A percentile compares a stretch with the other conserved stretches of the same genome.
These are phyloP conservation scores for Castor canadensis DNA, from an alignment of 2,113 vertebrate genomes.

Conservation along the genomic window DNA sequence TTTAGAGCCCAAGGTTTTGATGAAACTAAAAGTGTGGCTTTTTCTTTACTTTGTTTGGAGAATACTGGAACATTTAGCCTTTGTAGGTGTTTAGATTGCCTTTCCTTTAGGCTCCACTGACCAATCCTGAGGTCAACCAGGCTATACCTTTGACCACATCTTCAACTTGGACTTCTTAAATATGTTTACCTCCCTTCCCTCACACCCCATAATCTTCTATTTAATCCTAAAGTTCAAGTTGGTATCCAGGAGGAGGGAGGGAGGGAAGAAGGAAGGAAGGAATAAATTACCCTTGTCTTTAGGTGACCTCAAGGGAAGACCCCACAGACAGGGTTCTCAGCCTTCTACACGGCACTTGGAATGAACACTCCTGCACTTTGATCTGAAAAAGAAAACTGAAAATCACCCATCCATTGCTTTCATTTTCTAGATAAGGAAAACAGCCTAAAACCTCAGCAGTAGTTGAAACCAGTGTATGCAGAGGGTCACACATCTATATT, in stretches of 20 bases:
- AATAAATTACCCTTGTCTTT: neutral
- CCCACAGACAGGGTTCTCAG: neutral
- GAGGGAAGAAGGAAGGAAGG: too few relatives aligned
- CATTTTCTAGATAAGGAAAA: neutral
- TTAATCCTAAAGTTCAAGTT: too few relatives aligned
- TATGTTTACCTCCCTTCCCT: too few relatives aligned
- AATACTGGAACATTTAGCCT: neutral
- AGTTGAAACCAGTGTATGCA: neutral
- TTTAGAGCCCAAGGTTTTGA: neutral
- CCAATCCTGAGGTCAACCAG: too few relatives aligned
- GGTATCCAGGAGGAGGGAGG: too few relatives aligned
- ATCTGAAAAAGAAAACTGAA: neutral
- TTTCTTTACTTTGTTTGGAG: too few relatives aligned
- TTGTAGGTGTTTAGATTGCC: neutral
- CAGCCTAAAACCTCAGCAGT: neutral
- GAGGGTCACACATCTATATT: neutral
- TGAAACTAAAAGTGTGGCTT: neutral
- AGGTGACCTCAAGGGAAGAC: neutral
- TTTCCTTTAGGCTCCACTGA: too few relatives aligned
- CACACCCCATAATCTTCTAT: too few relatives aligned
- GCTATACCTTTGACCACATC: too few relatives aligned
- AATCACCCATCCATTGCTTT: neutral
- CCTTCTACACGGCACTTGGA: neutral
- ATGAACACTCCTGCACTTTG: neutral
- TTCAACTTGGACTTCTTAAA: too few relatives aligned